Base-by-base conservation (phyloP, 2,113 vertebrate species). In the Oncorhynchus keta region DNA sequence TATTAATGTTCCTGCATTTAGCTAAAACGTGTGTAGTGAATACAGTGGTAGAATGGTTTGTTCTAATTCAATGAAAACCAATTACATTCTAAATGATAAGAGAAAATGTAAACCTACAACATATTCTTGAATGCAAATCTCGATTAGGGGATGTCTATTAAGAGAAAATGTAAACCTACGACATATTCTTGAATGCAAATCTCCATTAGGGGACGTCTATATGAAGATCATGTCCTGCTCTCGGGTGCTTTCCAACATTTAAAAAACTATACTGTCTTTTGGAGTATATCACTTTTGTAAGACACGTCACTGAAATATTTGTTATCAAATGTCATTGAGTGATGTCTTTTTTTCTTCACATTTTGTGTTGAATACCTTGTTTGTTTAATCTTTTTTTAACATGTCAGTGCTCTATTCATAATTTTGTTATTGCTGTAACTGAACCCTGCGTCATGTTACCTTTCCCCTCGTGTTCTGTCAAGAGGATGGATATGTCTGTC, bases 1-100 rank as follows among this genome's bases (percentile, higher is more conserved):
- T 79, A 76, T 79, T 35, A 49, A 86, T 87, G 86, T 88, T 81
- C 83, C 86, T 86, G 86, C 86, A 76, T 91, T 86, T 86, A 86
- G 81, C 76, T 86, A 78, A 74, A 66, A 81, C 3, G 57, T 80
- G 80, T 90, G 81, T 89, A 81, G 85, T 76, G 76, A 85, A 76
- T 83, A 81, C 78, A 72, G 78, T 80, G 59, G 80, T 78, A 81
- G 67, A 45, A 75, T 14, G 2, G 78, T 86, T 80, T 85, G 82
- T 79, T 86, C 51, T 75, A 72, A 78, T 85, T 85, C n/a, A 66
- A 65, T 59, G 59, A 82, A 83, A 77, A 75, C 71, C 78, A 73
- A 82, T 83, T 68, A 76, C 61, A 49, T 55, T 51, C 3, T 70
- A 80, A 77, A n/a, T 79, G 83, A 89, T 77, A 70, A 78, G 82